Conservation (phyloP, 2,888 invertebrate genomes). For the Linhomoeus sp. region DNA sequence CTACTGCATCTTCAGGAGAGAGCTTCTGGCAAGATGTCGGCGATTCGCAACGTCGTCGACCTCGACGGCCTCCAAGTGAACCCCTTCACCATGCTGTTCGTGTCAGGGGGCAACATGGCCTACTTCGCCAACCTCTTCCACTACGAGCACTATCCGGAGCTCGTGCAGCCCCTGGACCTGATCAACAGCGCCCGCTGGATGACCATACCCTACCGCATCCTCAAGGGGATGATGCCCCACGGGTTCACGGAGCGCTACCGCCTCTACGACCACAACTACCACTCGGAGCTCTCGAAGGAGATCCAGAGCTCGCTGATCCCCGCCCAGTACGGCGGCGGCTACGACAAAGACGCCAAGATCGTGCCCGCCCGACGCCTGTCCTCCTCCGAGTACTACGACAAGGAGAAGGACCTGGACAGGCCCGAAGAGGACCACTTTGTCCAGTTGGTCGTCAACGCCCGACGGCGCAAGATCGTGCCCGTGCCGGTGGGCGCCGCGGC, state of each 20-base stretch:
- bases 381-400: background rate
- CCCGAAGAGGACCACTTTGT: background rate
- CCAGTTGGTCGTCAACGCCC: slow-evolving; percentile 13
- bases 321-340: no score
- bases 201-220: slow-evolving; percentile 20
- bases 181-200: slow-evolving; percentile 26
- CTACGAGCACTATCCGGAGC: slow-evolving; percentile 23
- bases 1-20: slow-evolving; percentile 13
- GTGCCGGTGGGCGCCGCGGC: slow-evolving; percentile 12
- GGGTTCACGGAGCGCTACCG: slow-evolving; percentile 23
- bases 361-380: no score
- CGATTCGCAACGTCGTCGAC: slow-evolving; percentile 21
- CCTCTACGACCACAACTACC: no score
- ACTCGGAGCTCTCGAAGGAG: no score
- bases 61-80: slow-evolving; percentile 21
- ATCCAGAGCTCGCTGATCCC: no score
- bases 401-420: background rate
- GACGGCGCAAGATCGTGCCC: slow-evolving; percentile 14
- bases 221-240: slow-evolving; percentile 17
- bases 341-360: no score
- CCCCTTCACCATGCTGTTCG: slow-evolving; percentile 25
- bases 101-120: slow-evolving; percentile 20
- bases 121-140: slow-evolving; percentile 26
- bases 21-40: slow-evolving; percentile 17
- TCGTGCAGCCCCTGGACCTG: slow-evolving; percentile 14